Percentiles rank a stretch among this genome's conserved stretches.
Conservation (phyloP, 2,113 vertebrate genomes). For the Petrocephalus microphthalmus region DNA sequence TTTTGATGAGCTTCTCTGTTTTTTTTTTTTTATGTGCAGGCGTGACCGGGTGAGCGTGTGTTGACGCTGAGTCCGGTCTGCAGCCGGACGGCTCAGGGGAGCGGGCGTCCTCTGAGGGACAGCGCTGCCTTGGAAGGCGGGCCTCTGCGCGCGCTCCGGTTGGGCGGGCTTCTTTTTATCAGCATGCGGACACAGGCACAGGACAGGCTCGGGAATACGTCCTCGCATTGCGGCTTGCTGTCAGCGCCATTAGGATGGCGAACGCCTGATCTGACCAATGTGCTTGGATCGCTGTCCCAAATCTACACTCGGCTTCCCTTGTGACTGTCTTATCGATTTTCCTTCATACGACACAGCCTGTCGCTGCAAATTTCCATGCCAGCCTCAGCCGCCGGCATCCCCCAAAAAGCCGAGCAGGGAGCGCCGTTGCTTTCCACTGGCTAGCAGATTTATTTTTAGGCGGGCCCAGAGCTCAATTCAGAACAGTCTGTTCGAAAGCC, state of each 20-base stretch:
- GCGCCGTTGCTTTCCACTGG: conserved; percentile 31
- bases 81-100: conserved; percentile 32
- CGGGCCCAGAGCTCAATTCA: conserved; percentile 20
- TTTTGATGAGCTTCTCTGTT: background rate
- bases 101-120: background rate
- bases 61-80: conserved; percentile 43
- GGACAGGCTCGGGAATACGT: conserved; percentile 26
- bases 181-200: conserved; percentile 53
- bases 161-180: conserved; percentile 50
- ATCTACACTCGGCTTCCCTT: conserved; percentile 83
- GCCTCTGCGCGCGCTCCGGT: conserved; percentile 40
- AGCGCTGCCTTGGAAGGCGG: conserved; percentile 22
- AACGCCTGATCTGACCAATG: conserved; percentile 95
- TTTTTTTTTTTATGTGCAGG: background rate
- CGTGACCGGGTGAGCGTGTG: conserved; percentile 44
- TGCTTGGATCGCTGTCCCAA: conserved; percentile 95
- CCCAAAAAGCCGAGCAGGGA: conserved; percentile 55
- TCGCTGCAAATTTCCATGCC: conserved; percentile 93
- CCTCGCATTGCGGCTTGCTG: conserved; percentile 72
- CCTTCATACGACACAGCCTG: conserved; percentile 85
- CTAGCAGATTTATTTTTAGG: conserved; percentile 35
- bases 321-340: conserved; percentile 99
- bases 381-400: conserved; percentile 72
- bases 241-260: conserved; percentile 77
- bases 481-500: conserved; percentile 12